Conservation (phyloP, 1,140 invertebrate species). For the Drosophila fuyamai region DNA sequence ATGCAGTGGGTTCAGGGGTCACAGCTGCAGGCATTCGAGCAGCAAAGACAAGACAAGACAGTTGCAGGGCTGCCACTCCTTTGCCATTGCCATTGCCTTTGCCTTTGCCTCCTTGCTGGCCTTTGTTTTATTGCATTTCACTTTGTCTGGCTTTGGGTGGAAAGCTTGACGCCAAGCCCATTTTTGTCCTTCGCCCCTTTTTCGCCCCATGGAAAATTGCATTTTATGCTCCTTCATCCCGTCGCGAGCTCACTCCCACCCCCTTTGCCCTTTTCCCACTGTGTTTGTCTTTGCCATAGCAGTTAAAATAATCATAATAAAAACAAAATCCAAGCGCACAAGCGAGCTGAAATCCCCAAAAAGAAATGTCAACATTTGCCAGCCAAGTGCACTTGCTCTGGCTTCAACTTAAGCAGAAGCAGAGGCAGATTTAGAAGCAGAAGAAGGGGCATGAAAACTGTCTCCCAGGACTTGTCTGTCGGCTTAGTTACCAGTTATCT, state of each 20-base stretch:
- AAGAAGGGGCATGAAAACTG: conserved; percentile 11
- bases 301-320: conserved; percentile 83
- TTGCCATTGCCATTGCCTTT: too few species aligned
- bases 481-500: conserved; percentile 68
- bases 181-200: conserved; percentile 23
- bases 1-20: conserved; percentile 43
- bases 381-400: conserved; percentile 64
- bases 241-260: too few species aligned
- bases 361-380: conserved; percentile 78
- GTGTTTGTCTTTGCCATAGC: conserved; percentile 71
- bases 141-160: conserved; percentile 69
- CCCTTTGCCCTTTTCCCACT: conserved; percentile 4
- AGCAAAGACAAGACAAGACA: conserved; percentile 69
- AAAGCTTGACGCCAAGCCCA: conserved; percentile 59
- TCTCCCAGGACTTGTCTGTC: conserved; percentile 44
- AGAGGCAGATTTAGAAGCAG: background rate
- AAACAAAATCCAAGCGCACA: conserved; percentile 72
- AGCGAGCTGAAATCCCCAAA: conserved; percentile 45
- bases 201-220: conserved; percentile 56
- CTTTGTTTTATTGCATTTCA: conserved; percentile 81
- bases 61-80: conserved; percentile 22
- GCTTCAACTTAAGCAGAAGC: conserved; percentile 6
- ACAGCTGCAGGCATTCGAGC: conserved; percentile 69
- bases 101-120: conserved; percentile 5
- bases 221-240: conserved; percentile 65